phyloP scores from a whole-genome alignment of 2,797 vertebrate genomes.

The Tapirus indicus region DNA sequence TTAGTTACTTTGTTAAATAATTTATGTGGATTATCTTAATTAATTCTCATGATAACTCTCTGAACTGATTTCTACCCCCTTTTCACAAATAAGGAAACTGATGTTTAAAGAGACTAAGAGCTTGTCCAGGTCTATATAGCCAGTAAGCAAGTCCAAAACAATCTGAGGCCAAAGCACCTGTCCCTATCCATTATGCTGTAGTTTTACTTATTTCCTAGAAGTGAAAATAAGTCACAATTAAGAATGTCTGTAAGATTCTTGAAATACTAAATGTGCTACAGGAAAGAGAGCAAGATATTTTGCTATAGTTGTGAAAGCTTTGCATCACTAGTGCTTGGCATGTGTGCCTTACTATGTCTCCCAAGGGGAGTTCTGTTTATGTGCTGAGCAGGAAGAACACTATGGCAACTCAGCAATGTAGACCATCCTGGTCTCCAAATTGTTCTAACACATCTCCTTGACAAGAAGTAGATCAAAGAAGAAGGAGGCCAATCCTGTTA shows the following conservation, averaged over 20 bases:
- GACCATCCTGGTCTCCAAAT: not conserved
- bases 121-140: not conserved
- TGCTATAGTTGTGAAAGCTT: not conserved
- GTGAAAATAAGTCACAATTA: not conserved
- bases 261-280: not conserved
- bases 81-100: not conserved
- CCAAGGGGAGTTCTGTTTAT: not conserved
- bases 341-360: not conserved
- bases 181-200: not conserved
- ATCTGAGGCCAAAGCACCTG: not conserved
- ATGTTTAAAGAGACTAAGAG: not conserved
- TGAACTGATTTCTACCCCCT: not conserved
- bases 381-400: not conserved
- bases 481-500: not conserved
- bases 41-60: not conserved
- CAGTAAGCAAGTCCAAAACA: not conserved
- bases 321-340: not conserved
- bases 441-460: not conserved
- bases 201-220: slow-evolving; percentile 21
- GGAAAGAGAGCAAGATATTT: not conserved
- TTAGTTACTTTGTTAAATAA: not conserved
- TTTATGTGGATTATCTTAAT: not conserved
- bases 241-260: not conserved
- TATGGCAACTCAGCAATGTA: not conserved
- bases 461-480: not conserved